These are phyloP conservation scores for Machimus atricapillus DNA, from an alignment of 2,888 invertebrate genomes.

Conservation along the genomic window DNA sequence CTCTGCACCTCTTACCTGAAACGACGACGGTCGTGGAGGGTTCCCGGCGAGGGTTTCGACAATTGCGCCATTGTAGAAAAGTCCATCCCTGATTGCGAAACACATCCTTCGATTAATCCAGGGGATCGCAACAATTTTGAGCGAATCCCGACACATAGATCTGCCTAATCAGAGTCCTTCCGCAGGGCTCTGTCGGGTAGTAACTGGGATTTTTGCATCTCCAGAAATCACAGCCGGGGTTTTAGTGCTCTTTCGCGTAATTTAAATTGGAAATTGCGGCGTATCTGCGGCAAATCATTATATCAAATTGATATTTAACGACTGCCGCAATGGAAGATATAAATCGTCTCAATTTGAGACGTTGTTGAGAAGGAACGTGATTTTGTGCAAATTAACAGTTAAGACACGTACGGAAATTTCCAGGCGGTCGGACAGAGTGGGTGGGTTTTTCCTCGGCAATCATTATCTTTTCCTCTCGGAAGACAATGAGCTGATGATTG, in stretches of 20 bases:
- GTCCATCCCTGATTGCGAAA: conserved; percentile 3
- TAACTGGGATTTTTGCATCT: background rate
- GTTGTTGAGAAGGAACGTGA: conserved; percentile 6
- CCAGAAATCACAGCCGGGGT: background rate
- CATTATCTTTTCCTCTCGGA: background rate
- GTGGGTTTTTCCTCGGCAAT: background rate
- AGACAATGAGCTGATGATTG: background rate
- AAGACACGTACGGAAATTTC: background rate
- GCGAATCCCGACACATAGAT: background rate
- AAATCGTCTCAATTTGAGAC: conserved; percentile 12
- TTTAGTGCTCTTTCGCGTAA: background rate
- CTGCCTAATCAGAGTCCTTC: background rate
- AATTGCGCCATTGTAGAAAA: background rate
- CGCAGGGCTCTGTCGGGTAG: background rate
- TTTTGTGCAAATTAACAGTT: conserved; percentile 25
- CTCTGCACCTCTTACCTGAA: background rate
- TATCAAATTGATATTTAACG: conserved; percentile 25
- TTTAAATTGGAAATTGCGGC: conserved; percentile 15
- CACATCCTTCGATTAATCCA: background rate
- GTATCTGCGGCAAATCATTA: conserved; percentile 4
- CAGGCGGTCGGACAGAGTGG: background rate
- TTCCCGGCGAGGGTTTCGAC: background rate
- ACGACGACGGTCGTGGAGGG: background rate
- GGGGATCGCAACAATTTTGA: background rate
- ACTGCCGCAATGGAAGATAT: background rate